These are phyloP conservation scores for Hydropsyche betteni DNA, from an alignment of 2,888 invertebrate genomes.

Conservation along the genomic window DNA sequence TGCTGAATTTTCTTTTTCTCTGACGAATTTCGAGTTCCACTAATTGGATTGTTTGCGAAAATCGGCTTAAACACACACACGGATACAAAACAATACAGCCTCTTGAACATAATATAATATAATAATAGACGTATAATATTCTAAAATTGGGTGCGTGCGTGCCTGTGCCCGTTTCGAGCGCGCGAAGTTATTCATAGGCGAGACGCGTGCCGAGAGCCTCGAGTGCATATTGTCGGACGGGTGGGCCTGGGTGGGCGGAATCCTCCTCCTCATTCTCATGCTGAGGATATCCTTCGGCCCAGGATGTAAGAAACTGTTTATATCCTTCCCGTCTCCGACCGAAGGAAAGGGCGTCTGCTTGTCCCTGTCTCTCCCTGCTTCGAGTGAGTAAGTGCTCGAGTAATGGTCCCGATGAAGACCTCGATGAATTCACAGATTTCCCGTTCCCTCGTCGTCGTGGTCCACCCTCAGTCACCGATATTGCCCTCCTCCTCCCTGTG, in stretches of 20 bases:
- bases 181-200: constrained; percentile 48
- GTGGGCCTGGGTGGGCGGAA: constrained; percentile 52
- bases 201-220: constrained; percentile 55
- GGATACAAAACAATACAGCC: not conserved
- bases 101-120: not conserved
- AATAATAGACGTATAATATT: constrained; percentile 8
- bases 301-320: constrained; percentile 38
- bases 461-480: no score
- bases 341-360: constrained; percentile 41
- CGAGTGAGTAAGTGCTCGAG: constrained; percentile 36
- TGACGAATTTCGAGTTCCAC: constrained; percentile 5
- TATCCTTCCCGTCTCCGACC: constrained; percentile 36
- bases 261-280: constrained; percentile 48
- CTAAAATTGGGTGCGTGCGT: constrained; percentile 29
- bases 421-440: constrained; percentile 40
- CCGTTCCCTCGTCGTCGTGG: constrained; percentile 32
- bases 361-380: constrained; percentile 10
- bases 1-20: constrained; percentile 14
- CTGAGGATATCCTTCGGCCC: constrained; percentile 30
- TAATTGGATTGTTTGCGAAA: constrained; percentile 25
- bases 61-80: constrained; percentile 3
- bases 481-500: no score
- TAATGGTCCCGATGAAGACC: constrained; percentile 37
- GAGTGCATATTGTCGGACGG: constrained; percentile 67
- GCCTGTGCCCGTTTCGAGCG: constrained; percentile 36